These are phyloP conservation scores for Ricordea florida DNA, from an alignment of 92 coral and sea anemone species.

Conservation along the genomic window DNA sequence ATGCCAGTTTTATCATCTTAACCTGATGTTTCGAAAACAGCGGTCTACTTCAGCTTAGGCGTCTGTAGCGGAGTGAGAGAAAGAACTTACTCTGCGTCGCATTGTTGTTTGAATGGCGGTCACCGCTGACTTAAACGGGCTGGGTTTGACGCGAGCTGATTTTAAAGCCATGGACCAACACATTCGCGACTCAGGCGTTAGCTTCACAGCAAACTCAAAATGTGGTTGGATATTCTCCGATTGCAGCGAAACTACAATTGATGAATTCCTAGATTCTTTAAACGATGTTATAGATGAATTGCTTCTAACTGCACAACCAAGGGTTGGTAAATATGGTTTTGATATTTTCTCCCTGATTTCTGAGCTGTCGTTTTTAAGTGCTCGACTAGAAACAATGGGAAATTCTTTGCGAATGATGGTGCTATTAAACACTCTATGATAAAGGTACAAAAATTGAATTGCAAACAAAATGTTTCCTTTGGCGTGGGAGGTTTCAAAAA, in stretches of 20 bases:
- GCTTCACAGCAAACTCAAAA: background rate
- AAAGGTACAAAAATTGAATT: background rate
- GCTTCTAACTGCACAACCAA: constrained; percentile 50
- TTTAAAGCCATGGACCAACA: constrained; percentile 19
- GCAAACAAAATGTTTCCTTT: no score
- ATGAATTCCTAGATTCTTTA: constrained; percentile 66
- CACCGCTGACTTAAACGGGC: no score
- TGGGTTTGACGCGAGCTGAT: no score
- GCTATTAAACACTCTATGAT: no score
- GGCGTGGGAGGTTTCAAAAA: no score
- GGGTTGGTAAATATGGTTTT: constrained; percentile 65
- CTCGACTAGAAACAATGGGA: no score
- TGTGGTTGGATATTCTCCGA: constrained; percentile 32
- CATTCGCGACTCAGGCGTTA: background rate
- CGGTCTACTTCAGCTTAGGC: no score
- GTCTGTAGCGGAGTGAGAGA: background rate
- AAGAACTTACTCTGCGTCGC: background rate
- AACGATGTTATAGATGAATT: constrained; percentile 73
- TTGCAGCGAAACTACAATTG: constrained; percentile 49
- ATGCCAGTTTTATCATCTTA: background rate
- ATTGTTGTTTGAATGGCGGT: background rate
- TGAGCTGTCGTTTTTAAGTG: background rate
- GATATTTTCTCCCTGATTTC: background rate
- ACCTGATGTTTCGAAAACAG: background rate
- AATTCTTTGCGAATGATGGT: no score